Evolutionary conservation across 1,140 invertebrate species (phyloP).

Genomic region (Berghia stephanieae): DNA sequence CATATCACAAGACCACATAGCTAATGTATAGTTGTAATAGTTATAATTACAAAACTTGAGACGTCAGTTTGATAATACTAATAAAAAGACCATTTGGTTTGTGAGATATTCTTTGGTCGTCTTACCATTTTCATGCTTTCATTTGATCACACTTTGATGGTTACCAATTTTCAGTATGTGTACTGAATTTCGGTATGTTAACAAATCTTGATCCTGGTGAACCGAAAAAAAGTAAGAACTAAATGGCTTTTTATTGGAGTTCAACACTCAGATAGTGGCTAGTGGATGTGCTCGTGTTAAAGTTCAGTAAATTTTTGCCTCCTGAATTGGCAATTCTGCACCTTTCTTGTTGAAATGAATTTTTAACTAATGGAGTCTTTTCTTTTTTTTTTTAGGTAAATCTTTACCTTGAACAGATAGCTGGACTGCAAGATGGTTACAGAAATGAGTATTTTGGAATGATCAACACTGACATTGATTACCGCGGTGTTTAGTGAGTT

Average conservation of each 20-base stretch:
- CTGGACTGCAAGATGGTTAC: slow-evolving; percentile 69
- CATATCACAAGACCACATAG: no score
- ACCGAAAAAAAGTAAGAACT: neutral
- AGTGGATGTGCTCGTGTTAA: no score
- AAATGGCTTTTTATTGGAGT: neutral
- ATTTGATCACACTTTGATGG: neutral
- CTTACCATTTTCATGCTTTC: neutral
- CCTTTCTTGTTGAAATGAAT: neutral
- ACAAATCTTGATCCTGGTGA: neutral
- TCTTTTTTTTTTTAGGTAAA: slow-evolving; percentile 25
- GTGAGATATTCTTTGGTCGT: neutral
- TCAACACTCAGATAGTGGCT: no score
- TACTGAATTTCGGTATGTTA: neutral
- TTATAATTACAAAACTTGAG: no score
- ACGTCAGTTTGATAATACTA: no score
- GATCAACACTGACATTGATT: slow-evolving; percentile 47
- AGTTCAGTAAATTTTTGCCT: no score
- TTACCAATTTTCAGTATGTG: no score
- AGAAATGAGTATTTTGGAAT: slow-evolving; percentile 61
- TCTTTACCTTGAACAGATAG: slow-evolving; percentile 68
- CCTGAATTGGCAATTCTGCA: no score
- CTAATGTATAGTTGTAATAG: no score
- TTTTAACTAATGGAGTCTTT: no score
- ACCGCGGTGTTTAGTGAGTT: slow-evolving; percentile 60
- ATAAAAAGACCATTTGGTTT: no score